Percentiles rank a stretch among this genome's conserved stretches.
phyloP scores from a whole-genome alignment of 2,797 vertebrate genomes.

The Lutjanus campechanus region DNA sequence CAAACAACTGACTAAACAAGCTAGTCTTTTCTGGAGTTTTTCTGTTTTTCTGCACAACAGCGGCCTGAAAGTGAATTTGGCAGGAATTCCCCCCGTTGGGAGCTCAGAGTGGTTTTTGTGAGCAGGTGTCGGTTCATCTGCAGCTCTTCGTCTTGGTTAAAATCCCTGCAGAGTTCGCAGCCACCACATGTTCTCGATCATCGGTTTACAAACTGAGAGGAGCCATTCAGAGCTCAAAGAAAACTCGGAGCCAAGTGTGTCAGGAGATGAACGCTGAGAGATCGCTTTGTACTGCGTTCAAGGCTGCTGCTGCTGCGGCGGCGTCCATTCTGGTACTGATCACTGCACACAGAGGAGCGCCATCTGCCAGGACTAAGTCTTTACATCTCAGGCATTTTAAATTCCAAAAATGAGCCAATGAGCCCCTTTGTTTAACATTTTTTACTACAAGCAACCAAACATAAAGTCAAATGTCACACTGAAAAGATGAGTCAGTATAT shows the following conservation, averaged over 20 bases:
- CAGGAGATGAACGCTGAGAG: conserved; percentile 46
- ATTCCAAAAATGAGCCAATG: neutral
- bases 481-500: neutral
- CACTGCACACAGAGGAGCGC: conserved; percentile 1
- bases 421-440: neutral
- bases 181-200: conserved; percentile 74
- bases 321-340: neutral
- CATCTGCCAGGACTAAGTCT: conserved; percentile 1
- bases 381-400: neutral
- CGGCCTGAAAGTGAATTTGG: conserved; percentile 8
- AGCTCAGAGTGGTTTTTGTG: conserved; percentile 24
- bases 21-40: conserved; percentile 17
- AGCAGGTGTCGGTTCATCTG: conserved; percentile 69
- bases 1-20: conserved; percentile 7
- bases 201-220: conserved; percentile 48
- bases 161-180: conserved; percentile 44
- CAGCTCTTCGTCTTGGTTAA: neutral
- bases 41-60: conserved; percentile 12
- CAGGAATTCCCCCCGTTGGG: conserved; percentile 25
- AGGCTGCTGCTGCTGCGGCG: conserved; percentile 13
- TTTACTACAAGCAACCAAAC: neutral
- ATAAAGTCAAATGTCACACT: neutral
- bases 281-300: conserved; percentile 60
- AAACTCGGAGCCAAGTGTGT: conserved; percentile 38
- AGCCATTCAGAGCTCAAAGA: conserved; percentile 56